phyloP scores from a whole-genome alignment of 2,113 vertebrate genomes.

The Peromyscus maniculatus region DNA sequence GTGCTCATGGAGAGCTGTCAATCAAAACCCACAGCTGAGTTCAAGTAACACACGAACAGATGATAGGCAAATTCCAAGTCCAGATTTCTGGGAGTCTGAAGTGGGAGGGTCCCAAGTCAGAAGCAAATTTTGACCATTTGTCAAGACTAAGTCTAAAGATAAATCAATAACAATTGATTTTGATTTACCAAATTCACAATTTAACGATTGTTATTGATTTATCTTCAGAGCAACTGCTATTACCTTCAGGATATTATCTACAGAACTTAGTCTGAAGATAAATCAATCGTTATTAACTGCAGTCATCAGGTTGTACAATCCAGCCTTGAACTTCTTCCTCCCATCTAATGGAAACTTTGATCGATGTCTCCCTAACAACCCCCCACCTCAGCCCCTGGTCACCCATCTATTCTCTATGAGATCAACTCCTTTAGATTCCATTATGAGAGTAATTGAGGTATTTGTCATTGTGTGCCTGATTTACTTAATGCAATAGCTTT shows the following conservation, averaged over 20 bases:
- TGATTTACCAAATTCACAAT: neutral
- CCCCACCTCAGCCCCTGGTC: neutral
- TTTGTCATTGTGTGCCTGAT: neutral
- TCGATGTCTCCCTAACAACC: neutral
- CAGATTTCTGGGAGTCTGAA: neutral
- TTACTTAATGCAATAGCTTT: neutral
- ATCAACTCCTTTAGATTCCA: neutral
- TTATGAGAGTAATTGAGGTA: neutral
- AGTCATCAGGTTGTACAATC: neutral
- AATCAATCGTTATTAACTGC: neutral
- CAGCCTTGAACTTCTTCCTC: neutral
- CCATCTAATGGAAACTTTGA: neutral
- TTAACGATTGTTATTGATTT: neutral
- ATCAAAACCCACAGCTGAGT: neutral
- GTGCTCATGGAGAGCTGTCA: neutral
- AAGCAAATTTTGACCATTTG: neutral
- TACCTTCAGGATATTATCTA: neutral
- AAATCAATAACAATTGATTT: neutral
- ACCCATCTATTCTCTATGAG: neutral
- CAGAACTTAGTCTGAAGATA: neutral
- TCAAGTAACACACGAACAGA: neutral
- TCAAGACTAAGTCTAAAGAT: neutral
- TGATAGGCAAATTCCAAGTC: neutral
- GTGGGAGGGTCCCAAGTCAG: neutral
- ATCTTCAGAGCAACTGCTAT: neutral